Base-by-base conservation (phyloP, 1,140 invertebrate species). In the Brachionus angularis region DNA sequence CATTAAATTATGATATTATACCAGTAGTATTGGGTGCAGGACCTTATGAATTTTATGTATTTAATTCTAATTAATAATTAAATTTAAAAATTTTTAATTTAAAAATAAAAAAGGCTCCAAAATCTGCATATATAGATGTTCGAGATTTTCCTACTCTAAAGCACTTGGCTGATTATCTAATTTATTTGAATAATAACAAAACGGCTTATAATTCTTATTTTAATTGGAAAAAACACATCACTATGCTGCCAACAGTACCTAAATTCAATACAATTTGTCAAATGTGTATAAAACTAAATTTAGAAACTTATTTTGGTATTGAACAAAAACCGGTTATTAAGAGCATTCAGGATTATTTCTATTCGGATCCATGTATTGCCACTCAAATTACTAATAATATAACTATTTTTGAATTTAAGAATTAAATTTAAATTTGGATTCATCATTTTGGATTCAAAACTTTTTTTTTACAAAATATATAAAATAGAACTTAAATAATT, bases 1-100 rank as follows among this genome's bases (percentile, higher is more conserved):
- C 74, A 46, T 49, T 75, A 27, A 10, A 29, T 18, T 7, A 7
- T 29, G 23, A 18, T 8, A 50, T 21, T 7, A 50, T 50, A 50
- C 47, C 47, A 16, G 21, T 50, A 7, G 7, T 10, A 7, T 50
- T 50, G 5, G 47, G 47, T 18, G 39, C 10, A 10, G 39, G 39
- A 10, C 10, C 10, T 42, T 42, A 42, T 42, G 10, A 10, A 10
- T 42, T 42, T 10, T 42, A 42, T 42, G 39, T 42, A 42, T 10
- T 10, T 42, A 42, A 42, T n/a, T 10, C 39, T 42, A 10, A 42
- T n/a, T n/a, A 42, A 42, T 42, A 42, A 42, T 10, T 10, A 10
- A 10, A 10, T 16, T 10, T 42, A 10, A 42, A 42, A 16, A 10
- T 16, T 10, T 10, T 10, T 10, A 10, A 42, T 42, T 10, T 10